Evolutionary conservation across 2,797 vertebrate genomes (phyloP).

Genomic region (Anguilla megastoma): DNA sequence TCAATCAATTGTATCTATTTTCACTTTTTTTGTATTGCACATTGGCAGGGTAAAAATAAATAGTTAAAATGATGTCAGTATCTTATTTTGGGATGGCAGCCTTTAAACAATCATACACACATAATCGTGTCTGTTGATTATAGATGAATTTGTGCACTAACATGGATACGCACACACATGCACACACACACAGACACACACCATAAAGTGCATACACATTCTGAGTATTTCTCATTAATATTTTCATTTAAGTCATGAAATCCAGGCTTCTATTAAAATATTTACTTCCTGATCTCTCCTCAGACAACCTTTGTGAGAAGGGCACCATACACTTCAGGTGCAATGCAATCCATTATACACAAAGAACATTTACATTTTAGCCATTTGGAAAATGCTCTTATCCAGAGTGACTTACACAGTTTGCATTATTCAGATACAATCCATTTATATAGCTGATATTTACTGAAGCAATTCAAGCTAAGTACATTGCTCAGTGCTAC

Average conservation of each 20-base stretch:
- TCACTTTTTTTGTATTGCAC: background rate
- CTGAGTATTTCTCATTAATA: background rate
- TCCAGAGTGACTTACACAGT: conserved; percentile 3
- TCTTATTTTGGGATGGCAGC: background rate
- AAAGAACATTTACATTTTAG: conserved; percentile 7
- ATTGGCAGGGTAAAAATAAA: background rate
- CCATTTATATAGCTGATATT: conserved; percentile 12
- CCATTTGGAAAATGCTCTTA: background rate
- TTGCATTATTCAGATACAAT: conserved; percentile 10
- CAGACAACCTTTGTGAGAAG: background rate
- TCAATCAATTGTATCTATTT: background rate
- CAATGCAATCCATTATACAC: background rate
- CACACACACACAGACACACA: background rate
- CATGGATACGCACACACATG: background rate
- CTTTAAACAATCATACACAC: background rate
- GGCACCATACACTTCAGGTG: background rate
- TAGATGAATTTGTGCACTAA: background rate
- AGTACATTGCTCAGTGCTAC: background rate
- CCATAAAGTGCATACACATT: background rate
- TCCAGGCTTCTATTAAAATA: background rate
- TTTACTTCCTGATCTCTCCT: background rate
- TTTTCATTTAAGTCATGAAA: background rate
- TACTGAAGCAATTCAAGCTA: background rate
- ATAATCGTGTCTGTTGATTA: background rate
- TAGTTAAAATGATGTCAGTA: background rate